Conservation (phyloP, 2,888 invertebrate genomes). For the Sialis lutaria region DNA sequence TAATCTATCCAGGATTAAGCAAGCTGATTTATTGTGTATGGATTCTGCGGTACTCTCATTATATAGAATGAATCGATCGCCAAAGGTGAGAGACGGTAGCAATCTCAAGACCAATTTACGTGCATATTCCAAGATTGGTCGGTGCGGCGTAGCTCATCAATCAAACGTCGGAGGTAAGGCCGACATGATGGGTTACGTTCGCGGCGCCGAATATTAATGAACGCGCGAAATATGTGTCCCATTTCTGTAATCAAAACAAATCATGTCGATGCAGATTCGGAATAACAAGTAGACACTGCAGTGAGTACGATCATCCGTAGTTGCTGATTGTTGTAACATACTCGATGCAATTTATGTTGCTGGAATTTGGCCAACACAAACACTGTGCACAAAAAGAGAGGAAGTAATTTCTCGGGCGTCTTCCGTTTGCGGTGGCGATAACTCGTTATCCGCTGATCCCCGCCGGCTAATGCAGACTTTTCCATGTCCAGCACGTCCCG, state of each 20-base stretch:
- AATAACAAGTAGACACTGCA: conserved; percentile 12
- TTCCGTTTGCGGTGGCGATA: conserved; percentile 15
- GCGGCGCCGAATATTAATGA: conserved; percentile 23
- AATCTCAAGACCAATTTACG: conserved; percentile 21
- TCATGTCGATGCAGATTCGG: conserved; percentile 10
- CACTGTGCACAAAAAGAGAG: conserved; percentile 9
- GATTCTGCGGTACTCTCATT: background rate
- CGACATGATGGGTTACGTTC: conserved; percentile 22
- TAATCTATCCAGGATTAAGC: conserved; percentile 8
- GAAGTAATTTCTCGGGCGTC: conserved; percentile 1
- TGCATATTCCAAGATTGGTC: conserved; percentile 19
- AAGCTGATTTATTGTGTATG: conserved; percentile 9
- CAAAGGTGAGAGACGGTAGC: conserved; percentile 14
- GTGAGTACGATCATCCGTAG: conserved; percentile 1
- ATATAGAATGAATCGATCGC: conserved; percentile 10
- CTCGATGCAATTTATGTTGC: background rate
- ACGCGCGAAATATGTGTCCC: conserved; percentile 14
- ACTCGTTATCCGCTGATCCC: conserved; percentile 14
- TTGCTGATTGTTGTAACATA: background rate
- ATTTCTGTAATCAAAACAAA: conserved; percentile 13
- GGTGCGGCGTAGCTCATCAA: conserved; percentile 17
- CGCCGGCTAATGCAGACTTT: conserved; percentile 15
- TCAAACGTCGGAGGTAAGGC: conserved; percentile 20
- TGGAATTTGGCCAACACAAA: conserved; percentile 3
- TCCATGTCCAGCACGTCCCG: conserved; percentile 17